These are phyloP conservation scores for Helicolenus hilgendorfi DNA, from an alignment of 2,797 vertebrate species.

Conservation along the genomic window DNA sequence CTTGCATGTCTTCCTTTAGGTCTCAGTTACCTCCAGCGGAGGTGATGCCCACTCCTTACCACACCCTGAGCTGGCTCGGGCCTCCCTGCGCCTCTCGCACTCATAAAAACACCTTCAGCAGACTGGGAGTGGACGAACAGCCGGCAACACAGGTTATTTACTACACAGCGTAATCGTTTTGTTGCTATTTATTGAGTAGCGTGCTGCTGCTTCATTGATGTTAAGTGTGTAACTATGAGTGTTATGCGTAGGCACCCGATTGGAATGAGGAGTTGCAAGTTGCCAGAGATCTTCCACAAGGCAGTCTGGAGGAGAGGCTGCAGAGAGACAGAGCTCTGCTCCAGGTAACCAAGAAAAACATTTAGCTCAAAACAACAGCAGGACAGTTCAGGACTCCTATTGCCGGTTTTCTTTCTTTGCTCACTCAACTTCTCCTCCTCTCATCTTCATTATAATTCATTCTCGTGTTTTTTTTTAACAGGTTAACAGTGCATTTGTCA, in stretches of 20 bases:
- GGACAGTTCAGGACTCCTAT: background rate
- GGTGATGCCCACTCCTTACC: conserved; percentile 85
- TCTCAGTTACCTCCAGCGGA: conserved; percentile 76
- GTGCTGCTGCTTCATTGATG: background rate
- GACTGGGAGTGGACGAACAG: conserved; percentile 88
- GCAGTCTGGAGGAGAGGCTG: conserved; percentile 87
- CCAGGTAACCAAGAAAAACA: conserved; percentile 77
- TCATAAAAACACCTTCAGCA: conserved; percentile 86
- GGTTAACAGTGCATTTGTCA: conserved; percentile 91
- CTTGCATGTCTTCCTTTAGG: conserved; percentile 57
- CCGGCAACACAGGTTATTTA: conserved; percentile 81
- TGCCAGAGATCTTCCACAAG: conserved; percentile 88
- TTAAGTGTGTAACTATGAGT: background rate
- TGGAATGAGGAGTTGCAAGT: conserved; percentile 92
- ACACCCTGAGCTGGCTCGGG: conserved; percentile 89
- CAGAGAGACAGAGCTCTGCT: conserved; percentile 87
- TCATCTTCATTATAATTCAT: background rate
- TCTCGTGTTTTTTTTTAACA: conserved; percentile 44
- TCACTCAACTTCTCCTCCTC: background rate
- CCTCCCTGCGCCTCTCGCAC: conserved; percentile 81
- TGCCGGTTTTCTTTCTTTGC: background rate
- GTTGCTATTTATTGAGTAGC: background rate
- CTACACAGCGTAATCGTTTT: background rate
- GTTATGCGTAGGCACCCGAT: conserved; percentile 83
- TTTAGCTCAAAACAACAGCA: background rate